These are phyloP conservation scores for Netelia virgata DNA, from an alignment of 2,888 invertebrate genomes.

Conservation along the genomic window DNA sequence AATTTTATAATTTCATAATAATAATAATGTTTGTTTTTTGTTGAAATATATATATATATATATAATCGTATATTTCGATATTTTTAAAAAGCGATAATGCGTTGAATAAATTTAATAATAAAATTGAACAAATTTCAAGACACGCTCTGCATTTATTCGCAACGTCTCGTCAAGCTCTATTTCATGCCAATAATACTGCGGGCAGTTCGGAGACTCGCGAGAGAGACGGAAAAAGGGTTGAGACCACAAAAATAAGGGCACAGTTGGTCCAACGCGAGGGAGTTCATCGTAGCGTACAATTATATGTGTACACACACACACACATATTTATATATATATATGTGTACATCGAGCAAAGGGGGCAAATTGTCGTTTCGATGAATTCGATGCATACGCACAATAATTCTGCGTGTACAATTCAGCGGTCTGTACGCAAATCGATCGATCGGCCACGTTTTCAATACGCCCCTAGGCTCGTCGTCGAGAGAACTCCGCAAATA, in stretches of 20 bases:
- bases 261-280: constrained; percentile 62
- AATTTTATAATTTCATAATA: no score
- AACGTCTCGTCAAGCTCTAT: constrained; percentile 9
- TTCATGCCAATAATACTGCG: neutral
- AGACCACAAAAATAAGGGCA: constrained; percentile 58
- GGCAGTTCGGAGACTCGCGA: neutral
- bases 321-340: neutral
- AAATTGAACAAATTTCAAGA: neutral
- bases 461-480: constrained; percentile 54
- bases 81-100: no score
- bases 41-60: no score
- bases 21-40: no score
- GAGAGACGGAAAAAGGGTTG: constrained; percentile 40
- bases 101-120: neutral
- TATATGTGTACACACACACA: constrained; percentile 6
- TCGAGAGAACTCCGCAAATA: neutral
- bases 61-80: no score
- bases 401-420: constrained; percentile 26
- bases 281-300: constrained; percentile 63
- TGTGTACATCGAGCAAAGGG: constrained; percentile 40
- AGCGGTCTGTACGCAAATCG: constrained; percentile 29
- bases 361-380: constrained; percentile 48
- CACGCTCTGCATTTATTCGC: neutral
- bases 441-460: constrained; percentile 60
- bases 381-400: constrained; percentile 54